Base-by-base conservation (phyloP, 2,113 vertebrate genomes). In the Perca flavescens region DNA sequence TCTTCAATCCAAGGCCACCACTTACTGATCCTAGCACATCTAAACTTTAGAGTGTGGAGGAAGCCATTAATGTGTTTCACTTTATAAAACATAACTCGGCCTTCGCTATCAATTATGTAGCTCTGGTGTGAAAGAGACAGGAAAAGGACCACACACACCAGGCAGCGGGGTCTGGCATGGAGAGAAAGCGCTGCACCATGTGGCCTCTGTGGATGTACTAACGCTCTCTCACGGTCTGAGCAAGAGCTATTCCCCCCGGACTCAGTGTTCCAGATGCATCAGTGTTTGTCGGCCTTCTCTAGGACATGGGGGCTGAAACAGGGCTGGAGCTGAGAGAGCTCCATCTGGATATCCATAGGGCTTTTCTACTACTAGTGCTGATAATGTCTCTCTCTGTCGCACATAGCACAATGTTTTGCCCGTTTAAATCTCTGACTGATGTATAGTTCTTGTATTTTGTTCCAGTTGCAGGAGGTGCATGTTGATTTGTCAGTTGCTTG, bases 81-180 rank as follows among this genome's bases (percentile, higher is more conserved):
- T 93, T 93, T 86, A 88, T 92, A 79, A 91, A 92, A 87, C 86
- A 82, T 87, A 91, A 86, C 84, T 88, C 50, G 46, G 75, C 83
- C 69, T 85, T 82, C 34, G 52, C 84, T 89, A 91, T 94, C 84
- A 94, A 91, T 94, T 91, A 93, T 93, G 90, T 77, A 93, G 84
- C 57, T 80, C 73, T 87, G 64, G 58, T 88, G 79, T 88, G 79
- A 91, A 90, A 78, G 79, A 71, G 68, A 76, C 28, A 54, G 62
- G 46, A 57, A 90, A 69, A 80, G 72, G 80, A 77, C 73, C 70
- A 85, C 77, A 77, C 84, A 85, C 88, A 86, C 80, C 86, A 89
- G 66, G 75, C 87, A 68, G 71, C 16, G 16, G 60, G 63, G 83
- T 84, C 82, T 71, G 61, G 80, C 13, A 14, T 74, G 52, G 67